phyloP scores from a whole-genome alignment of 2,113 vertebrate genomes.

The Taxidea taxus region DNA sequence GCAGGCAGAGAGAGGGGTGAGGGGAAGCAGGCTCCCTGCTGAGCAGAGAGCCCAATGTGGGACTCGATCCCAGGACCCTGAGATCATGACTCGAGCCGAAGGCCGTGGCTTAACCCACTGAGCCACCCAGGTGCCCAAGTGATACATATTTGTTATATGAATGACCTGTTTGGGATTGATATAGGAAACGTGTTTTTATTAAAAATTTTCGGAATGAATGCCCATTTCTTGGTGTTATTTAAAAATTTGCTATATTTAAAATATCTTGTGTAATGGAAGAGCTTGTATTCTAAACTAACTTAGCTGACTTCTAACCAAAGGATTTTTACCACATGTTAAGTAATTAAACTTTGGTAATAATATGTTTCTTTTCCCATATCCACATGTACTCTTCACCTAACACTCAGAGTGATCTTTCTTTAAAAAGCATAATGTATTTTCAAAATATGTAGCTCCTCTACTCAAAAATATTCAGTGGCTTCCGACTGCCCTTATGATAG shows the following conservation, averaged over 20 bases:
- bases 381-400: neutral
- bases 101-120: too few species aligned
- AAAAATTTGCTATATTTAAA: neutral
- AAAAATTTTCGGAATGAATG: neutral
- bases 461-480: neutral
- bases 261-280: neutral
- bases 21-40: too few species aligned
- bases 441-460: neutral
- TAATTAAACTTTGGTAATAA: neutral
- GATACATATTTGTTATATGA: neutral
- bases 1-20: too few species aligned
- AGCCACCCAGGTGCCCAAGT: too few species aligned
- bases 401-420: neutral
- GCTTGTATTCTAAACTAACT: neutral
- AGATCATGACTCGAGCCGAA: too few species aligned
- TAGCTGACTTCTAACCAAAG: neutral
- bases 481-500: neutral
- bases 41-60: too few species aligned
- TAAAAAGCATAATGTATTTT: neutral
- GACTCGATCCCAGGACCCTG: too few species aligned
- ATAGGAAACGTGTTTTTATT: neutral
- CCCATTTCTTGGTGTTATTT: neutral
- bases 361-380: neutral
- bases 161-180: neutral
- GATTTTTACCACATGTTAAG: neutral